Evolutionary conservation across 2,113 vertebrate species (phyloP), one percentile per base, ranked within the genome.

Genomic region (Atlantisia rogersi): DNA sequence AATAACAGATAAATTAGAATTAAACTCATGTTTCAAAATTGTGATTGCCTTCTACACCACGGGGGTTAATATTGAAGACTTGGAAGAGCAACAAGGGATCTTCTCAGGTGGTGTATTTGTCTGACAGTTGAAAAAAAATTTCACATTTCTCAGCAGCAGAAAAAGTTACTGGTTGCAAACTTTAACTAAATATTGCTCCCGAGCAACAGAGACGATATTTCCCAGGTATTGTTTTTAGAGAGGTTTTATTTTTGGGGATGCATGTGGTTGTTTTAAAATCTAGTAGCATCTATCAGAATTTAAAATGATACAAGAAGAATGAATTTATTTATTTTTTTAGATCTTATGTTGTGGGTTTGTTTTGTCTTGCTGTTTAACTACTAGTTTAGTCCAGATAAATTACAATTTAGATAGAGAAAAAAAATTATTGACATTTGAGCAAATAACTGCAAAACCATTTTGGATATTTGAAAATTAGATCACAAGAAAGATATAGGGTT

Each of bases 21-120:
- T 88, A 94, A 95, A 94, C 48, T 71, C 44, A 86, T 75, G 39
- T 68, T 93, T 88, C 35, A 95, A 93, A 97, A 82, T 65, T 29
- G 40, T 87, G 77, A 56, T 94, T 91, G 19, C 25, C 25, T 95
- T 12, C 75, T 65, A 84, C 64, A 88, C 44, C 25, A 31, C 69
- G 75, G 74, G 32, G 1, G 0, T n/a, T 83, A 76, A 85, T 75
- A 71, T 4, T 39, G 29, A 87, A n/a, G 60, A 59, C 76, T 44
- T 91, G 59, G 75, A 86, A 80, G 64, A 92, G 40, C 52, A 93
- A 48, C 2, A 0, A 44, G n/a, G 39, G 64, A 39, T 42, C 18
- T 67, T 92, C n/a, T 87, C 44, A 62, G 63, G 19, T 28, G 11
- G 12, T 44, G 15, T 11, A 56, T 77, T 89, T 94, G 59, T 70